These are phyloP conservation scores for Uromys caudimaculatus DNA, from an alignment of 2,797 vertebrate genomes.

Conservation along the genomic window DNA sequence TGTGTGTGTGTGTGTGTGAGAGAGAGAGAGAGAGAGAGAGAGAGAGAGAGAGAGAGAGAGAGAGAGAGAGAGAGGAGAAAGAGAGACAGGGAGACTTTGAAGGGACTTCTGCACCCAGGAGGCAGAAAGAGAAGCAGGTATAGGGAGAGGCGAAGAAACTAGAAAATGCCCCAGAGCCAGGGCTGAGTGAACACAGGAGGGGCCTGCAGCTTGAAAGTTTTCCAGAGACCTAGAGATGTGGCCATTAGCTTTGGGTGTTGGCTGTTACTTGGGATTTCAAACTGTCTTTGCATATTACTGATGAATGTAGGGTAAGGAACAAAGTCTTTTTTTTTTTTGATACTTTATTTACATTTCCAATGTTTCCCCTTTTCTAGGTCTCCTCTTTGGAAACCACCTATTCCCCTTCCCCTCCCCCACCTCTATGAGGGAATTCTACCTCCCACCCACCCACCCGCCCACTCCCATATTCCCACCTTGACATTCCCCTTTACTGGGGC, in stretches of 20 bases:
- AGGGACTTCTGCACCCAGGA: neutral
- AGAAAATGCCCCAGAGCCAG: neutral
- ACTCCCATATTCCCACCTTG: no score
- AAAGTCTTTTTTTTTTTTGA: no score
- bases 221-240: neutral
- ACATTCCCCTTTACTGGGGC: no score
- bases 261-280: neutral
- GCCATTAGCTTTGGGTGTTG: neutral
- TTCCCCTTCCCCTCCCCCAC: no score
- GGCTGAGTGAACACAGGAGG: neutral
- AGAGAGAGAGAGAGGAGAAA: neutral
- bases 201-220: neutral
- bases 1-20: no score
- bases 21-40: neutral
- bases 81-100: neutral
- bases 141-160: neutral
- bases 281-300: neutral
- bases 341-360: no score
- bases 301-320: neutral
- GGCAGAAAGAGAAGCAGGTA: neutral
- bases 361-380: no score
- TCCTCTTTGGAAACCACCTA: no score
- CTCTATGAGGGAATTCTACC: no score
- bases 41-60: accelerated
- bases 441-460: no score